Evolutionary conservation across 2,888 invertebrate species (phyloP), one percentile per base, ranked within the genome.

Genomic region (Smittia sp.): DNA sequence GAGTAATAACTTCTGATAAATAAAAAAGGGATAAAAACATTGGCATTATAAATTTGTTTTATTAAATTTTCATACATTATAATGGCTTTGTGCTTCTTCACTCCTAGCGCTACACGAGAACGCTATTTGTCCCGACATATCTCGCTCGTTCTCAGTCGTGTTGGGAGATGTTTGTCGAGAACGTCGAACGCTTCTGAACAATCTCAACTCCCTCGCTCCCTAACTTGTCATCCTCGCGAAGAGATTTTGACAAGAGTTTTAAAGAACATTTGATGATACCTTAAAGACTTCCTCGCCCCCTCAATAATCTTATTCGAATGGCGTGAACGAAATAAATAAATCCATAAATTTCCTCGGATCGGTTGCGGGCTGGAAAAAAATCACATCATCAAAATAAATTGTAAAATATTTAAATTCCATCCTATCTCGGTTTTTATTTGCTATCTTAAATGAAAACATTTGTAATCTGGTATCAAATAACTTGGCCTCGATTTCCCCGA

Each of bases 11-110:
- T 69, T 52, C 52, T 69, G 69, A 69, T 69, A 69, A 69, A 39
- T 41, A 67, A 67, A 39, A 67, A 46, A 68, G 7, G 69, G 22
- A 69, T 69, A 54, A 69, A 69, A 69, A 69, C 69, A 69, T 69
- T 69, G 52, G 69, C 68, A 46, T 68, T 68, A 66, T 66, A 66
- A 66, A 66, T 67, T 41, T 67, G 41, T 24, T 38, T 54, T 69
- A 69, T 69, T 69, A 69, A 69, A 69, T 54, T 69, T 69, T 69
- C 52, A 69, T 69, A 54, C 22, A 58, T 58, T 18, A 58, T 7
- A 22, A 18, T 18, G 58, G 15, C 18, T 7, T 20, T 58, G 22
- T 18, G 15, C 1, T 1, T 22, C 52, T 20, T 58, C 18, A 1
- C 58, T 58, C 6, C 58, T 58, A 9, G n/a, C 18, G 22, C 11